Evolutionary conservation across 2,797 vertebrate genomes (phyloP), one percentile per base, ranked within the genome.

Genomic region (Graptemys geographica): DNA sequence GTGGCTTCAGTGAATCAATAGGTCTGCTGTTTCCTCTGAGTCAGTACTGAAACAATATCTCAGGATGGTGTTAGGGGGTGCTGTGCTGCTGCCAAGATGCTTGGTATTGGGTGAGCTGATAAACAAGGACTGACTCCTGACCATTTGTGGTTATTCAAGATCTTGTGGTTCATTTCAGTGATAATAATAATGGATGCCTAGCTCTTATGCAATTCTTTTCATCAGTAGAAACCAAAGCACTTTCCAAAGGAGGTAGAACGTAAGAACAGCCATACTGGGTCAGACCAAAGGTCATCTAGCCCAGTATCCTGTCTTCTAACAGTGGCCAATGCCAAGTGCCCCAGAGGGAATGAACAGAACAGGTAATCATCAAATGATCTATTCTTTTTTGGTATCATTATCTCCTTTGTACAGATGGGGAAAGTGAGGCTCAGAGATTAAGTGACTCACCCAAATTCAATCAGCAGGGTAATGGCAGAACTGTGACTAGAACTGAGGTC

Each of bases 1-100:
- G 1, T 9, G 25, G 59, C n/a, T 28, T 21, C 8, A 0, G 37
- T 0, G 1, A 76, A 5, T 62, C 52, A 41, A 27, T 76, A 79
- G 85, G 65, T 52, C n/a, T 53, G 62, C 49, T 79, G 47, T 56
- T 31, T 47, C 33, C 51, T 53, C 9, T 83, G 84, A 59, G 25
- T 6, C 8, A n/a, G 25, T 33, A 83, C 44, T 62, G 89, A 9
- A 21, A 0, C 0, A 6, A 13, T 85, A 81, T 57, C 37, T 59
- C 79, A 31, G 19, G 25, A 18, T 55, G 37, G 28, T 49, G 9
- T 0, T 23, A 23, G 28, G 28, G 82, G 27, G 8, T 9, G 6
- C 23, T 85, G 53, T 85, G 62, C 72, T 27, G 16, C 62, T 79
- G 16, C 18, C 76, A 21, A 53, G 49, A 56, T 33, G 25, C 62